Evolutionary conservation across 2,113 vertebrate genomes (phyloP), one percentile per base, ranked within the genome.

Genomic region (human (Homo sapiens)): DNA sequence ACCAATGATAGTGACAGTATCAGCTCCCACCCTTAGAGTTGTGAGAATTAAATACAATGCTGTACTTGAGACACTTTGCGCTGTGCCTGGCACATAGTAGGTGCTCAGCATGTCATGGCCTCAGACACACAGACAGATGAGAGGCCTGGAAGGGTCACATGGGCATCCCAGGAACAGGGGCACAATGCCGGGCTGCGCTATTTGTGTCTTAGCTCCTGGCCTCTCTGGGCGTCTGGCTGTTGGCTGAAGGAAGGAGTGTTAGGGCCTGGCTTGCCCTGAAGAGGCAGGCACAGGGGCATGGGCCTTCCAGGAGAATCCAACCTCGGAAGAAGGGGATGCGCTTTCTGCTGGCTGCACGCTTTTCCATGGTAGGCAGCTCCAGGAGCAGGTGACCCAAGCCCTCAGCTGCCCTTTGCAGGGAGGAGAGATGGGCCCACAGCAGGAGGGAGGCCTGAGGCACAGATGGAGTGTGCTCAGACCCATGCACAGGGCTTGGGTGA

Each of bases 401-500:
- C 30, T 11, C 5, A 3, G 23, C 25, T 0, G 1, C 43, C 55
- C 5, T 64, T 16, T 27, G 43, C 18, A 6, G 50, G 23, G 64
- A n/a, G 48, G 35, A 89, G 40, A 89, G 83, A 20, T 0, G 22
- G 22, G 35, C 48, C 57, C 2, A 6, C 8, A 10, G 35, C 5
- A 43, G 11, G 5, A 48, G 16, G 7, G 18, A 48, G 73, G 85
- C 66, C 12, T 59, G 14, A 1, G 64, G 72, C 88, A 17, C 38
- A 43, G 80, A 3, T 10, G 59, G 52, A 1, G 13, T 10, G 18
- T 2, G 6, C 27, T 6, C 55, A 20, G 50, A 22, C 3, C 27
- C 18, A 13, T 35, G n/a, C 18, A 16, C 0, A 0, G 7, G 45
- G 45, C 4, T 0, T 4, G 32, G 25, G 16, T 16, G 32, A 6